A percentile compares a stretch with the other conserved stretches of the same genome.
Conservation (phyloP, 2,113 vertebrate genomes). For the Plecotus auritus region DNA sequence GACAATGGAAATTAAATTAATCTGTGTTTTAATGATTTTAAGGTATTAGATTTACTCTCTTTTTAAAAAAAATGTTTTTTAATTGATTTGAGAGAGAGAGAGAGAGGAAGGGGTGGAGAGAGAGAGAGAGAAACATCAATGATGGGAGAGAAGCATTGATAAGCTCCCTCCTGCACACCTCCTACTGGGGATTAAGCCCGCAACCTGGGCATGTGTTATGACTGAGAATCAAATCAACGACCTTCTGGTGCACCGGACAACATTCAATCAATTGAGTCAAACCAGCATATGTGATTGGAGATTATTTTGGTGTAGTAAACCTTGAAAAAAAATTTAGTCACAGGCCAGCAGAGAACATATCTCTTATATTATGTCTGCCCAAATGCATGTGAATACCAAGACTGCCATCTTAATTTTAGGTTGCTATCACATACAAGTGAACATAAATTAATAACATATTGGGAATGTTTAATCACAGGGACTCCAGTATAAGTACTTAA, state of each 20-base stretch:
- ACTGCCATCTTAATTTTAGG: neutral
- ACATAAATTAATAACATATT: slow-evolving; percentile 37
- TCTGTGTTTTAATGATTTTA: slow-evolving; percentile 69
- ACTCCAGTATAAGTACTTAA: slow-evolving; percentile 1
- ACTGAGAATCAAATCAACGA: too few relatives aligned
- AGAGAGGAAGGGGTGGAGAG: too few relatives aligned
- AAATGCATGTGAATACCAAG: neutral
- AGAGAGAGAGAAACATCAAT: too few relatives aligned
- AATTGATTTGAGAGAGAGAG: too few relatives aligned
- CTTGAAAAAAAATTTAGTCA: slow-evolving; percentile 53
- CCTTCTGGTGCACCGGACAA: too few relatives aligned
- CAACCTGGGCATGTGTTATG: too few relatives aligned
- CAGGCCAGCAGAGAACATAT: slow-evolving; percentile 18
- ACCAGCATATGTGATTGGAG: slow-evolving; percentile 46
- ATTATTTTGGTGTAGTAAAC: slow-evolving; percentile 55
- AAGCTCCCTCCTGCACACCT: too few relatives aligned
- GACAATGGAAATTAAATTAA: slow-evolving; percentile 63
- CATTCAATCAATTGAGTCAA: too few relatives aligned
- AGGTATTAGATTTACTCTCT: slow-evolving; percentile 70
- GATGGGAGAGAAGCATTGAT: too few relatives aligned
- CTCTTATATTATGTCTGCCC: slow-evolving; percentile 35
- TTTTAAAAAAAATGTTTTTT: slow-evolving; percentile 37
- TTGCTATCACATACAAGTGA: neutral
- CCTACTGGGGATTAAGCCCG: too few relatives aligned
- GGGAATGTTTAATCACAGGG: neutral